phyloP scores from a whole-genome alignment of 2,797 vertebrate genomes.

The Myiotriccus ornatus region DNA sequence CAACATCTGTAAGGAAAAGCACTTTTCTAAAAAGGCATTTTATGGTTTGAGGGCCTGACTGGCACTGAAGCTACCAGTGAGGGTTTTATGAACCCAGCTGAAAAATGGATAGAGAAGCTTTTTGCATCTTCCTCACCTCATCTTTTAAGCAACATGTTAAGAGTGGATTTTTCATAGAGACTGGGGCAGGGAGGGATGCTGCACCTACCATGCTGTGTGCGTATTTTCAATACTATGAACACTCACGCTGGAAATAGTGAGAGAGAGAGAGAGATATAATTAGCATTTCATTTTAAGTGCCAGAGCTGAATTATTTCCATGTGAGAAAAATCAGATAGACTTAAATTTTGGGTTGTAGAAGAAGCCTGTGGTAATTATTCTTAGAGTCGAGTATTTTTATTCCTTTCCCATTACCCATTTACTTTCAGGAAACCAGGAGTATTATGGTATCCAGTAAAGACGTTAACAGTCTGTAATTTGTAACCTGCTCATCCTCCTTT shows the following conservation, averaged over 20 bases:
- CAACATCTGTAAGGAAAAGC: background rate
- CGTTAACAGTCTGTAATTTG: background rate
- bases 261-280: background rate
- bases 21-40: accelerated
- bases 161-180: background rate
- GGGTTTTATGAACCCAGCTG: background rate
- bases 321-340: slow-evolving; percentile 9
- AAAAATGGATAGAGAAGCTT: background rate
- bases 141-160: background rate
- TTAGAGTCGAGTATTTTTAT: background rate
- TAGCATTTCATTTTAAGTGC: slow-evolving; percentile 20
- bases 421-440: background rate
- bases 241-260: background rate
- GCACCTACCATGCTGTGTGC: background rate
- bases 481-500: background rate
- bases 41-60: background rate
- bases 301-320: slow-evolving; percentile 11
- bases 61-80: background rate
- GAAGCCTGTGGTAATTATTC: background rate
- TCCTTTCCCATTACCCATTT: background rate
- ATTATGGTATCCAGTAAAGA: background rate
- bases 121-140: background rate
- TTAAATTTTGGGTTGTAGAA: slow-evolving; percentile 15
- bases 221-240: background rate
- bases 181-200: background rate